These are phyloP conservation scores for Ectemnius lituratus DNA, from an alignment of 2,888 invertebrate genomes.

Conservation along the genomic window DNA sequence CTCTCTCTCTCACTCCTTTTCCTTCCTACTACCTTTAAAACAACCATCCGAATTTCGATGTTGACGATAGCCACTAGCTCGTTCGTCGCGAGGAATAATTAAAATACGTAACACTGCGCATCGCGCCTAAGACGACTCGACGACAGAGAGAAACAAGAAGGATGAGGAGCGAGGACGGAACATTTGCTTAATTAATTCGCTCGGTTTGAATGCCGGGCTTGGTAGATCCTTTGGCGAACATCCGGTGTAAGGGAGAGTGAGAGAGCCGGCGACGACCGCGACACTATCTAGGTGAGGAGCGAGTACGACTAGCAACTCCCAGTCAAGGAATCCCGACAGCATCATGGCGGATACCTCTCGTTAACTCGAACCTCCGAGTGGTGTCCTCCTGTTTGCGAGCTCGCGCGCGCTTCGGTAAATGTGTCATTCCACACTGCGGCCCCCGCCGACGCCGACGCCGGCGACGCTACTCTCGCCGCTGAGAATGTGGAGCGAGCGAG, in stretches of 20 bases:
- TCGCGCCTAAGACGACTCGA: conserved; percentile 55
- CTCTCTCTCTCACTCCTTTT: neutral
- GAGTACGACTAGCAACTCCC: neutral
- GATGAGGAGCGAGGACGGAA: conserved; percentile 4
- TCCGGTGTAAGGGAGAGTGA: too few relatives aligned
- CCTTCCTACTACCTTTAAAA: conserved; percentile 41
- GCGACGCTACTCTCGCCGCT: neutral
- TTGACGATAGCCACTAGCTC: conserved; percentile 30
- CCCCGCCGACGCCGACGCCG: neutral
- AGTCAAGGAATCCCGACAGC: conserved; percentile 6
- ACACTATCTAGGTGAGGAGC: too few relatives aligned
- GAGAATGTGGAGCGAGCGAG: conserved; percentile 1
- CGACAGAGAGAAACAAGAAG: too few relatives aligned
- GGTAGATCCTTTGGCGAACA: too few relatives aligned
- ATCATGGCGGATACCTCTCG: conserved; percentile 4
- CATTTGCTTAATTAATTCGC: conserved; percentile 61
- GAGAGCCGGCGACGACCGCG: too few relatives aligned
- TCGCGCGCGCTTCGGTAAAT: conserved; percentile 12
- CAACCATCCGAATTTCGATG: conserved; percentile 34
- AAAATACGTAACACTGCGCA: conserved; percentile 64
- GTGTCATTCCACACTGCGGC: conserved; percentile 1
- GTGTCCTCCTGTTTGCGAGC: conserved; percentile 39
- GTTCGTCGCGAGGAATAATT: conserved; percentile 53
- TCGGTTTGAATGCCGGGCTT: neutral
- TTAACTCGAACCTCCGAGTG: conserved; percentile 17